These are phyloP conservation scores for Macroramphosus scolopax DNA, from an alignment of 2,797 vertebrate genomes.

Conservation along the genomic window DNA sequence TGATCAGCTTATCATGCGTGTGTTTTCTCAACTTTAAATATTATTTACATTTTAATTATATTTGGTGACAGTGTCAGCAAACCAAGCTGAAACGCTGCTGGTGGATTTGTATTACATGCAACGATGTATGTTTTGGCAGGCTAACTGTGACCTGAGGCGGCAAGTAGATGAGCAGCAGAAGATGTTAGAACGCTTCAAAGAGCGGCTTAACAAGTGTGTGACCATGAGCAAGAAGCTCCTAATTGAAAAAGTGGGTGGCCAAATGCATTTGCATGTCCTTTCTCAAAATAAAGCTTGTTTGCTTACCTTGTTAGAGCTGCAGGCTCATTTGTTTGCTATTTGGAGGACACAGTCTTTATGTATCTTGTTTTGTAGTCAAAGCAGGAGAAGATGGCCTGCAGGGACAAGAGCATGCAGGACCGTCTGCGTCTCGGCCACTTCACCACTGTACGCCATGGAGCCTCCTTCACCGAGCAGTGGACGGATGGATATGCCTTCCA, in stretches of 20 bases:
- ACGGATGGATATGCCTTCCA: conserved; percentile 98
- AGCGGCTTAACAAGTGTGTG: conserved; percentile 96
- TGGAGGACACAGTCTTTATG: neutral
- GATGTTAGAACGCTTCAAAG: conserved; percentile 97
- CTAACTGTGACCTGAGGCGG: conserved; percentile 94
- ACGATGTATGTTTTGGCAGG: conserved; percentile 70
- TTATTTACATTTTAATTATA: no score
- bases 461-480: conserved; percentile 98
- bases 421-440: conserved; percentile 94
- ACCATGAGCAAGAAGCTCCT: conserved; percentile 99
- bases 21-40: no score
- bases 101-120: no score
- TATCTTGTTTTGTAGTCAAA: conserved; percentile 83
- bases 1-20: no score
- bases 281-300: neutral
- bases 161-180: conserved; percentile 98
- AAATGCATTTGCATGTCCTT: conserved; percentile 5
- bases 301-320: neutral
- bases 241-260: conserved; percentile 89
- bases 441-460: conserved; percentile 94
- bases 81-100: conserved; percentile 1
- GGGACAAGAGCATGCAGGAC: conserved; percentile 99
- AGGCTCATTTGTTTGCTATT: neutral
- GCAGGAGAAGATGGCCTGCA: conserved; percentile 94
- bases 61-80: no score